These are phyloP conservation scores for Geopemphigus sp. DNA, from an alignment of 1,140 invertebrate species.

Conservation along the genomic window DNA sequence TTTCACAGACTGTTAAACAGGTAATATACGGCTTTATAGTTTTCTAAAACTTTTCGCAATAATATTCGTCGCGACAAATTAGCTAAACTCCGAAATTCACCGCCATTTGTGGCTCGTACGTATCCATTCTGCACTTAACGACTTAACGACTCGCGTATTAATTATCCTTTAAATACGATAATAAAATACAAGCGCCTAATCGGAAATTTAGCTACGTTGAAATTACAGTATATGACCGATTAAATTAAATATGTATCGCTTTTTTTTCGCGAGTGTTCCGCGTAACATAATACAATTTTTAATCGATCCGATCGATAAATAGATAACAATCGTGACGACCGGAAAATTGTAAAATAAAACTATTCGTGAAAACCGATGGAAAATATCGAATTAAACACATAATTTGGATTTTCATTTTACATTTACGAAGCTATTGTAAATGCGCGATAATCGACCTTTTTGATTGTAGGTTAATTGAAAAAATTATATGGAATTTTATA, in stretches of 20 bases:
- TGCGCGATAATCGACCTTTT: too few species aligned
- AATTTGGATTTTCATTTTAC: too few species aligned
- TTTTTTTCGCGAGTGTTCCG: neutral
- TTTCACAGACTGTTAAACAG: constrained; percentile 14
- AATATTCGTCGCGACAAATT: constrained; percentile 7
- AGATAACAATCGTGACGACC: too few species aligned
- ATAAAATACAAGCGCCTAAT: neutral
- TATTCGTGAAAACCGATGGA: too few species aligned
- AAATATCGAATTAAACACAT: too few species aligned
- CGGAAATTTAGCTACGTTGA: too few species aligned
- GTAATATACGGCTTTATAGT: neutral
- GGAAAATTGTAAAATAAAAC: too few species aligned
- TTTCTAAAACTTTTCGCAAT: constrained; percentile 1
- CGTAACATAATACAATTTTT: neutral
- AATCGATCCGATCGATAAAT: too few species aligned
- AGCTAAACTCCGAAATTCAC: neutral
- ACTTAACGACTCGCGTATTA: neutral
- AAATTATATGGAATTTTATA: too few species aligned
- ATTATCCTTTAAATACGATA: neutral
- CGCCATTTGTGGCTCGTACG: neutral
- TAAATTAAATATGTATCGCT: too few species aligned
- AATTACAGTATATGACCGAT: neutral
- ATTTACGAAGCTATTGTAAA: too few species aligned
- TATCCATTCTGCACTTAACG: neutral
- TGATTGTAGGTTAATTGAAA: too few species aligned